These are phyloP conservation scores for Esox niger DNA, from an alignment of 2,113 vertebrate species.

Conservation along the genomic window DNA sequence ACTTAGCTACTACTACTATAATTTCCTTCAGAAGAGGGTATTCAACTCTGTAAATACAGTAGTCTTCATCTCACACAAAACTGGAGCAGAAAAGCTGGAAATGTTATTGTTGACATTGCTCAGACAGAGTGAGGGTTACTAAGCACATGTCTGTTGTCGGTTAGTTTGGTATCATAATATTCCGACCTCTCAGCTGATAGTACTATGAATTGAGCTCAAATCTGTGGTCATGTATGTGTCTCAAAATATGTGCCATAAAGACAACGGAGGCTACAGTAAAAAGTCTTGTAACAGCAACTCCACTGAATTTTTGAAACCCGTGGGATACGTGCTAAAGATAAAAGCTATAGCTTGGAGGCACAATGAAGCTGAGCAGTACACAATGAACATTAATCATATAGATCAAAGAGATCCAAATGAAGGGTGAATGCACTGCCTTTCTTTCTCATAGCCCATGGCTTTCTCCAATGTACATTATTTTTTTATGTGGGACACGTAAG, in stretches of 20 bases:
- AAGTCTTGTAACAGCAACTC: slow-evolving; percentile 7
- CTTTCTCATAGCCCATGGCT: slow-evolving; percentile 3
- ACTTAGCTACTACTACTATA: slow-evolving; percentile 35
- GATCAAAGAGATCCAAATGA: slow-evolving; percentile 17
- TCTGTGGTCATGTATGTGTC: slow-evolving; percentile 54
- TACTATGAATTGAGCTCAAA: slow-evolving; percentile 42
- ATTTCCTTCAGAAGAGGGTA: slow-evolving; percentile 40
- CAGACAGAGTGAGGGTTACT: slow-evolving; percentile 19
- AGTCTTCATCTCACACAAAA: slow-evolving; percentile 33
- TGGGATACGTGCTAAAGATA: slow-evolving; percentile 28
- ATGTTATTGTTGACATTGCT: slow-evolving; percentile 23
- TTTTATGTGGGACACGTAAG: background rate
- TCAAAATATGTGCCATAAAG: background rate
- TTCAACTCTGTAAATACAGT: slow-evolving; percentile 31
- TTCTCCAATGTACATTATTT: background rate
- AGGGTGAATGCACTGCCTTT: slow-evolving; percentile 10
- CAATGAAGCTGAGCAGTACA: slow-evolving; percentile 55
- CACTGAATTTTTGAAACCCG: slow-evolving; percentile 24
- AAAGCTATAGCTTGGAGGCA: slow-evolving; percentile 61
- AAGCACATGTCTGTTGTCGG: background rate
- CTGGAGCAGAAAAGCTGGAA: slow-evolving; percentile 29
- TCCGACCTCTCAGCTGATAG: slow-evolving; percentile 26
- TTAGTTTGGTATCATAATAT: slow-evolving; percentile 40
- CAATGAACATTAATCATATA: slow-evolving; percentile 46
- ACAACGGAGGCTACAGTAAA: slow-evolving; percentile 38